Evolutionary conservation across 2,797 vertebrate species (phyloP).

Genomic region (Antennarius maculatus): DNA sequence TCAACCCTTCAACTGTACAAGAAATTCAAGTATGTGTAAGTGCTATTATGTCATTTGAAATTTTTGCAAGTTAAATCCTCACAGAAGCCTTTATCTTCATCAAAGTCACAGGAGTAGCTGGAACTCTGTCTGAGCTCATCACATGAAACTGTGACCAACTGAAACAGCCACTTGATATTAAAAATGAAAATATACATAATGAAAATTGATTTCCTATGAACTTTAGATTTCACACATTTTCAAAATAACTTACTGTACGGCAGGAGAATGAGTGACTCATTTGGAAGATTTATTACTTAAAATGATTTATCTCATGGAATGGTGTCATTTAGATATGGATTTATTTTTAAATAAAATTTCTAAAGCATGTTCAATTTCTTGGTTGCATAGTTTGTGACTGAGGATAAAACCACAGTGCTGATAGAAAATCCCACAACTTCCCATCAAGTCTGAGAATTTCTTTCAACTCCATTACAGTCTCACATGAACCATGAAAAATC

Average conservation of each 20-base stretch:
- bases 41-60: not conserved
- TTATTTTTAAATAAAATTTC: not conserved
- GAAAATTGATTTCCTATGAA: not conserved
- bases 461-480: not conserved
- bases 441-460: too few relatives aligned
- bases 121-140: not conserved
- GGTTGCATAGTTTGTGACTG: not conserved
- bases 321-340: not conserved
- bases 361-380: too few relatives aligned
- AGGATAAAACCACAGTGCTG: not conserved
- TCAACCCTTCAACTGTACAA: conserved; percentile 5
- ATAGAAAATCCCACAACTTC: not conserved
- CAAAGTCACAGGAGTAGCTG: not conserved
- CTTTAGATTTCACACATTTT: not conserved
- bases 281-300: not conserved
- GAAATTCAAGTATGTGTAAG: conserved; percentile 22
- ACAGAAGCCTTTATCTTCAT: not conserved
- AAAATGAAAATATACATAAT: not conserved
- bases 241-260: not conserved
- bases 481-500: not conserved
- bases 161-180: not conserved
- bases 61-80: conserved; percentile 1
- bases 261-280: not conserved
- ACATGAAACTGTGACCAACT: not conserved
- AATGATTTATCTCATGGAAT: not conserved